Base-by-base conservation (phyloP, 2,888 invertebrate genomes). In the Theodoxus fluviatilis region DNA sequence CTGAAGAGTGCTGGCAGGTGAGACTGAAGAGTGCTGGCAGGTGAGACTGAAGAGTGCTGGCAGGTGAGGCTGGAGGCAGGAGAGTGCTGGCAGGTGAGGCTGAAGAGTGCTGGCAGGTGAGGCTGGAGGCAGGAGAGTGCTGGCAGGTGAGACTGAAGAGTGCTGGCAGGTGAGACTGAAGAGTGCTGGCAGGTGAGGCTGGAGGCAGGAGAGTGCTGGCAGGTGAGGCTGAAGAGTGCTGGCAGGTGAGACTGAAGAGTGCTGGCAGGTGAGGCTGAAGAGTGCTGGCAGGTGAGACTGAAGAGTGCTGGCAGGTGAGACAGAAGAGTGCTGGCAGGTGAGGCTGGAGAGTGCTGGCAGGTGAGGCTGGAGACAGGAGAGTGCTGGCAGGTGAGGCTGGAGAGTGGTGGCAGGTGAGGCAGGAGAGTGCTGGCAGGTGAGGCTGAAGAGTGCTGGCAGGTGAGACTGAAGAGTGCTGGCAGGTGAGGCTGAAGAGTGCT, bases 191-290 rank as follows among this genome's bases (percentile, higher is more conserved):
- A n/a, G n/a, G n/a, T n/a, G n/a, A n/a, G n/a, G n/a, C n/a, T 84
- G 92, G 93, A 12, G 91, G 92, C 7, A 92, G 92, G 91, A 88
- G 92, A 82, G 92, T 92, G 3, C 86, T 93, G 47, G 89, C 91
- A 77, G 88, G 88, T 88, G 73, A 66, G 72, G 31, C 22, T 47
- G 28, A 25, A 63, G 22, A 85, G 84, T 76, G 85, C 91, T 1
- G 91, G 92, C 31, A 91, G 92, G 83, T 92, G 93, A 12, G 91
- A 92, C 7, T 92, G 92, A 91, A 88, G 92, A 82, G 92, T 92
- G 3, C 86, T 93, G 47, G 89, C 91, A 77, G 88, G 88, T 88
- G 73, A 66, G 72, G 31, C 22, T 47, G 28, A 25, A 63, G 6
- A 7, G 12, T 49, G 43, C 31, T 47, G 4, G n/a, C n/a, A n/a